Base-by-base conservation (phyloP, 2,113 vertebrate species). In the Thermophis baileyi region DNA sequence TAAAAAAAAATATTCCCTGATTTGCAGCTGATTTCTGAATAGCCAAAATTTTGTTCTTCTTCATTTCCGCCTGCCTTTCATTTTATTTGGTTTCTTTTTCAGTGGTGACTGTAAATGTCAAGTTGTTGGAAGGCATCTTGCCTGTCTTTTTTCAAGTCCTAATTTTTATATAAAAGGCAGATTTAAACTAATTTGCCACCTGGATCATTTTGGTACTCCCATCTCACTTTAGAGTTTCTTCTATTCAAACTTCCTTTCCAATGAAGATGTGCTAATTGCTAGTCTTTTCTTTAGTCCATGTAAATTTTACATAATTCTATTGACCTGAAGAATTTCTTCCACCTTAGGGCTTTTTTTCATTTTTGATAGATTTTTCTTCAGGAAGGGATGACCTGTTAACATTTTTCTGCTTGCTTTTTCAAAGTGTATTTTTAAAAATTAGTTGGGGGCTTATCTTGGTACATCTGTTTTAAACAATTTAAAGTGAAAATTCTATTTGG, bases 111-210 rank as follows among this genome's bases (percentile, higher is more conserved):
- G 51, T 90, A 93, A 92, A 91, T 96, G 95, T 95, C 96, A 95
- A 92, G 93, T 93, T 96, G 92, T 94, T 94, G 2, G 1, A 86
- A 85, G 93, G 94, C 92, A 96, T 94, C 95, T 95, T 94, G 94
- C 94, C 95, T 93, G 96, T 95, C 93, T 50, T 95, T 96, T 92
- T 95, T 87, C 89, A 91, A 96, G 90, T 89, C 22, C 86, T 94
- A 96, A 95, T 46, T 93, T 92, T 44, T 53, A 0, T 60, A 87
- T 90, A 95, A 91, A 35, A 5, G 69, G 53, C 54, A 94, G 91
- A 86, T 88, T 0, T 0, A 93, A 94, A 95, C 93, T 86, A 81
- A 0, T 97, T 96, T 94, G 94, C 95, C 93, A 93, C 95, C 93
- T 95, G 96, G 93, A 90, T 95, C 0, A 0, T 90, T 0, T 1